phyloP scores from a whole-genome alignment of 2,888 invertebrate species.

The Drosophila bunnanda region DNA sequence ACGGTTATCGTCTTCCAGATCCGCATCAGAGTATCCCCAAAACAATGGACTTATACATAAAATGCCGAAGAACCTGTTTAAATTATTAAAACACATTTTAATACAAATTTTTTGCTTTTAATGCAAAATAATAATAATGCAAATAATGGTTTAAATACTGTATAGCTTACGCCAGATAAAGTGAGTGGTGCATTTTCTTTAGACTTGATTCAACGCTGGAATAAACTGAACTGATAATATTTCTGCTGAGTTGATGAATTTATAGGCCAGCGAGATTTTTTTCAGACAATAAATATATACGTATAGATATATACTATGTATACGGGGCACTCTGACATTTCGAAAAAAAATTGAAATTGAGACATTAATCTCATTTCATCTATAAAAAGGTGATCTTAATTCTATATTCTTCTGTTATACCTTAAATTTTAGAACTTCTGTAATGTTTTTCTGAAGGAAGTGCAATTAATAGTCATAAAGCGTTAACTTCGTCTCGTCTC shows the following conservation, averaged over 20 bases:
- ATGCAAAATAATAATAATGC: neutral
- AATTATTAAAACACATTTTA: neutral
- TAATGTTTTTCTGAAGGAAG: neutral
- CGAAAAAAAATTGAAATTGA: too few relatives aligned
- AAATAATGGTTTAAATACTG: neutral
- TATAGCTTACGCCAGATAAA: neutral
- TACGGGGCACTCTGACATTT: too few relatives aligned
- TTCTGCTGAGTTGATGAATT: neutral
- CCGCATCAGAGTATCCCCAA: neutral
- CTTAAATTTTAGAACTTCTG: too few relatives aligned
- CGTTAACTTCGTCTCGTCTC: neutral
- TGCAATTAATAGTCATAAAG: neutral
- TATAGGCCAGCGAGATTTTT: neutral
- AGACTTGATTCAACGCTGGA: neutral
- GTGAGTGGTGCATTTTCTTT: neutral
- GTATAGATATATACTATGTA: too few relatives aligned
- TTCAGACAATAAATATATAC: neutral
- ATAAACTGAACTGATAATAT: neutral
- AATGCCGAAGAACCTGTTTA: neutral
- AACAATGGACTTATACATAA: neutral
- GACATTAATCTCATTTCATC: too few relatives aligned
- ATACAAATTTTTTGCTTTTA: neutral
- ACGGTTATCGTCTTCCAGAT: neutral
- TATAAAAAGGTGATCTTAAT: too few relatives aligned
- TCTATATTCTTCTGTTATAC: too few relatives aligned